Evolutionary conservation across 2,113 vertebrate species (phyloP).

Genomic region (Alces alces): DNA sequence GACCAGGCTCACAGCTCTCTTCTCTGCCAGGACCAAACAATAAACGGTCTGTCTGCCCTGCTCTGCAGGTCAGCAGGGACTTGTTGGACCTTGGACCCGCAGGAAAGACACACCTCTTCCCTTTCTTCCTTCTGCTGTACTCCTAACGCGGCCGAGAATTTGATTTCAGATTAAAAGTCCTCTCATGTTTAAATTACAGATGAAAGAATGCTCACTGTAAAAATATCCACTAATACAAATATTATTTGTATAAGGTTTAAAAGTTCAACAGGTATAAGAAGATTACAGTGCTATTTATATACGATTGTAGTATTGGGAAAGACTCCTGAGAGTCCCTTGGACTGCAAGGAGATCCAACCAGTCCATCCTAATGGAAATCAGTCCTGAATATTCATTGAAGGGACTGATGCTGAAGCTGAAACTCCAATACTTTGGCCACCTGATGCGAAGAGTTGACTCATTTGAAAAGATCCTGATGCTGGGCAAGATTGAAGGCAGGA

Average conservation of each 20-base stretch:
- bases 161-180: neutral
- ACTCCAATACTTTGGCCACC: neutral
- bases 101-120: neutral
- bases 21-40: neutral
- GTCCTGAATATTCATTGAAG: neutral
- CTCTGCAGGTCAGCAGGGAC: neutral
- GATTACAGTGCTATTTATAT: neutral
- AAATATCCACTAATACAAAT: neutral
- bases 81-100: neutral
- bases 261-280: neutral
- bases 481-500: neutral
- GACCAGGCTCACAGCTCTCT: slow-evolving; percentile 17
- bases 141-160: neutral
- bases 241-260: neutral
- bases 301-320: neutral
- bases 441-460: neutral
- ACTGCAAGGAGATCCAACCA: neutral
- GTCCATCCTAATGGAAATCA: neutral
- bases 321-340: neutral
- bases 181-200: neutral
- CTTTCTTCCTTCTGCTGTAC: neutral
- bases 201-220: neutral
- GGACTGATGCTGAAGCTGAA: neutral
- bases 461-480: neutral
- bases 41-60: neutral